Evolutionary conservation across 2,797 vertebrate species (phyloP).

Genomic region (Acestrorhynchus altus): DNA sequence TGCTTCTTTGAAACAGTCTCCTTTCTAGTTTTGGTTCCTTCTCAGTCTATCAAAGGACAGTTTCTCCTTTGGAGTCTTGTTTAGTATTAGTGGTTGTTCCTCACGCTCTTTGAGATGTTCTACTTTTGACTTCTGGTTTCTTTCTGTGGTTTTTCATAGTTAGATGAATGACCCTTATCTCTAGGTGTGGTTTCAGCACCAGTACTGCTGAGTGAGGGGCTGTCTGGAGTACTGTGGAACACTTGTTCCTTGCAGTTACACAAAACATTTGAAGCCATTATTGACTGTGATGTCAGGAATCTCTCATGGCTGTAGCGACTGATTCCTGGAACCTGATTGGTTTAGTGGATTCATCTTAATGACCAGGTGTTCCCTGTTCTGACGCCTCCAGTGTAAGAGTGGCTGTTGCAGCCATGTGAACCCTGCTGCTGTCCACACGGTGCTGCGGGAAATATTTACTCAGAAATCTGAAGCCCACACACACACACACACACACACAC

Average conservation of each 20-base stretch:
- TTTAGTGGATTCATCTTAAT: background rate
- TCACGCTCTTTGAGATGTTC: too few species aligned
- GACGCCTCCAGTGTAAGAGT: constrained; percentile 24
- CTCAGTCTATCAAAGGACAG: too few species aligned
- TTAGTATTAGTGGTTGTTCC: too few species aligned
- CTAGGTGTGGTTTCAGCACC: background rate
- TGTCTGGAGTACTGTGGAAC: background rate
- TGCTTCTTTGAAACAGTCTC: too few species aligned
- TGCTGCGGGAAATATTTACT: constrained; percentile 70
- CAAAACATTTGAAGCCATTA: background rate
- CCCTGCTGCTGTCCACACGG: constrained; percentile 31
- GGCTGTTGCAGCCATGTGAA: constrained; percentile 16
- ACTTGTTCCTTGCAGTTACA: background rate
- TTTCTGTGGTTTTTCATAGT: too few species aligned
- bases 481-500: too few species aligned
- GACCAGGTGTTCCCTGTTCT: background rate
- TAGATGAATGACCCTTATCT: too few species aligned
- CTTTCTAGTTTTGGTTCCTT: too few species aligned
- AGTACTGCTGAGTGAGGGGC: background rate
- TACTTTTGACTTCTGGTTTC: too few species aligned
- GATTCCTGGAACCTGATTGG: background rate
- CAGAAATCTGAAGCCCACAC: constrained; percentile 52
- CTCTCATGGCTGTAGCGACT: background rate
- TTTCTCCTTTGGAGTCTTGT: too few species aligned
- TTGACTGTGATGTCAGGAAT: background rate